These are phyloP conservation scores for Lamellibrachia luymesi DNA, from an alignment of 1,140 invertebrate genomes.

Conservation along the genomic window DNA sequence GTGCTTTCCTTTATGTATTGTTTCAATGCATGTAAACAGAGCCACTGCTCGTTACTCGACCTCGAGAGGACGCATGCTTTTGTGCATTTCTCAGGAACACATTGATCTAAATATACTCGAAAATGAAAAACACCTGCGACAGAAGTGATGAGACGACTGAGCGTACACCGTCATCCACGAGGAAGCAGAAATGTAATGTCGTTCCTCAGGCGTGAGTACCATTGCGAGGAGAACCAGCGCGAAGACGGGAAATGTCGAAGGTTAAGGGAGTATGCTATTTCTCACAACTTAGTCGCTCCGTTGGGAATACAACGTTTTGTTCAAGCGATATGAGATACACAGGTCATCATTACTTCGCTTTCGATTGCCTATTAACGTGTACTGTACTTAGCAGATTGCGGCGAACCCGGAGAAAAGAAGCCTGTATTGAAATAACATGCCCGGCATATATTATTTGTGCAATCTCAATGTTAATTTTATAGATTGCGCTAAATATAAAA, in stretches of 20 bases:
- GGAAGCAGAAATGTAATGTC: neutral
- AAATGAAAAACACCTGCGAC: neutral
- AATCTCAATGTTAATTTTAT: neutral
- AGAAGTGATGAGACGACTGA: neutral
- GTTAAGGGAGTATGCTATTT: neutral
- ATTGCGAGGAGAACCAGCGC: neutral
- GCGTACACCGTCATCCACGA: neutral
- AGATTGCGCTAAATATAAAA: neutral
- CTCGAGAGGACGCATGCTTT: neutral
- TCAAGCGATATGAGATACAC: neutral
- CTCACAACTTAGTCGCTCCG: neutral
- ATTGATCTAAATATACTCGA: neutral
- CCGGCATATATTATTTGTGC: neutral
- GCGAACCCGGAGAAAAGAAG: no score
- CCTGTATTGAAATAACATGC: no score
- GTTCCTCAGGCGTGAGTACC: neutral
- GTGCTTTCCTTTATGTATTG: no score
- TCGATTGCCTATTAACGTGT: neutral
- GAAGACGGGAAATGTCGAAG: neutral
- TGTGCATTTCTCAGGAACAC: neutral
- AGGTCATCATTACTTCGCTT: neutral
- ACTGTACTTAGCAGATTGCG: neutral
- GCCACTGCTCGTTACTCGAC: no score
- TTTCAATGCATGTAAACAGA: no score
- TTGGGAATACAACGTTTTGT: neutral